A percentile compares a stretch with the other conserved stretches of the same genome.
These are phyloP conservation scores for Aramus guarauna DNA, from an alignment of 2,113 vertebrate genomes.

Conservation along the genomic window DNA sequence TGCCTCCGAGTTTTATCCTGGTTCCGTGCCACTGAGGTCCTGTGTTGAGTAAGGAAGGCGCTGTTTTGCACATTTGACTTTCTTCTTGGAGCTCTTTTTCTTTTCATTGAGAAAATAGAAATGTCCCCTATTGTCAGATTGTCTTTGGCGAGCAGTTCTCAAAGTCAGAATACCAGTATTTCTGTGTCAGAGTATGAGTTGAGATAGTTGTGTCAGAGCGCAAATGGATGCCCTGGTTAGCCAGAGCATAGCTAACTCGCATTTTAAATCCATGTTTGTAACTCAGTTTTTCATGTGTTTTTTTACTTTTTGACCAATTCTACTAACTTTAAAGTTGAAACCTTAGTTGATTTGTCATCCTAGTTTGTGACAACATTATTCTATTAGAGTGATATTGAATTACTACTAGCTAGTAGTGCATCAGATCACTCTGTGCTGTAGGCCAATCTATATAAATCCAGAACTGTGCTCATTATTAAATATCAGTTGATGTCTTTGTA, in stretches of 20 bases:
- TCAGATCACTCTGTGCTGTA: not conserved
- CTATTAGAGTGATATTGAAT: not conserved
- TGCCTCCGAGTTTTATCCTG: not conserved
- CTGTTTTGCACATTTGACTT: not conserved
- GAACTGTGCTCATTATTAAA: not conserved
- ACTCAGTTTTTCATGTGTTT: not conserved
- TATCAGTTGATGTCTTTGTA: not conserved
- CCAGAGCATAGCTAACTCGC: not conserved
- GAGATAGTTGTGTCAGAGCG: not conserved
- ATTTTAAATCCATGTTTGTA: not conserved
- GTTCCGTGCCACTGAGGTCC: not conserved
- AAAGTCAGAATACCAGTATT: not conserved
- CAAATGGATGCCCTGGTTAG: not conserved
- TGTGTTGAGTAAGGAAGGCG: not conserved
- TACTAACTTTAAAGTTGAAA: not conserved
- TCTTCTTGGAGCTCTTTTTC: not conserved
- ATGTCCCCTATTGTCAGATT: not conserved
- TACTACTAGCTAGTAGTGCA: not conserved
- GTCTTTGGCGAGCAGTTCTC: not conserved
- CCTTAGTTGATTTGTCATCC: not conserved
- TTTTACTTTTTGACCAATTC: not conserved
- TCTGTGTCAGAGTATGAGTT: not conserved
- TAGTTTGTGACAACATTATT: not conserved
- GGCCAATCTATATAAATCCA: not conserved
- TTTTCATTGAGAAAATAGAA: not conserved